Base-by-base conservation (phyloP, 2,888 invertebrate genomes). In the Dryocosmus kuriphilus region DNA sequence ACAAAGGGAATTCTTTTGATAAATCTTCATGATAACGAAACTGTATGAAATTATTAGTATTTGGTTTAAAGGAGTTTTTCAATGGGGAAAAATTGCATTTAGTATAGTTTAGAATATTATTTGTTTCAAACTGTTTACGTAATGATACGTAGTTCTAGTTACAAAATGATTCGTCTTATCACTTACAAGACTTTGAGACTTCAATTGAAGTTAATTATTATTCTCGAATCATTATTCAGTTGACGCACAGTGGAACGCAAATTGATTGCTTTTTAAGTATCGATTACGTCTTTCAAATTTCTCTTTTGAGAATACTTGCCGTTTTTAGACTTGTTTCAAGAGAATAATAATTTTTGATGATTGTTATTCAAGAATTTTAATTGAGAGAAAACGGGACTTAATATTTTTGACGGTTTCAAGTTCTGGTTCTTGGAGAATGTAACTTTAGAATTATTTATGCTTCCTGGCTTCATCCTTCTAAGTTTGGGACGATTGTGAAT, bases 201-300 rank as follows among this genome's bases (percentile, higher is more conserved):
- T 51, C 8, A 51, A 51, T 30, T 71, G n/a, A n/a, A 46, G n/a
- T 46, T 71, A 46, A 71, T 71, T 71, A 71, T 71, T 51, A 71
- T 71, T 71, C 71, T n/a, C 2, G 19, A 30, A 11, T 27, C 51
- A 71, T 71, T 71, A 71, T 71, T n/a, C 30, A 19, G 30, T 46
- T 71, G 71, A 71, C 71, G 51, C 41, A 71, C 19, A 24, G 38
- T 35, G 41, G 16, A 41, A 38, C 38, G n/a, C 6, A 65, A n/a
- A 65, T 35, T 71, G 51, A 71, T 30, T 51, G 9, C 51, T 71
- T 51, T 51, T n/a, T 51, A n/a, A 71, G 71, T 27, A 71, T 71
- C 11, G 71, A 51, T 71, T 51, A 30, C 71, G 71, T 71, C 67
- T 55, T 67, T 67, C 8, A 22, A 67, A 67, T 71, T 71, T 71